Base-by-base conservation (phyloP, 2,113 vertebrate genomes). In the Narcine bancroftii region DNA sequence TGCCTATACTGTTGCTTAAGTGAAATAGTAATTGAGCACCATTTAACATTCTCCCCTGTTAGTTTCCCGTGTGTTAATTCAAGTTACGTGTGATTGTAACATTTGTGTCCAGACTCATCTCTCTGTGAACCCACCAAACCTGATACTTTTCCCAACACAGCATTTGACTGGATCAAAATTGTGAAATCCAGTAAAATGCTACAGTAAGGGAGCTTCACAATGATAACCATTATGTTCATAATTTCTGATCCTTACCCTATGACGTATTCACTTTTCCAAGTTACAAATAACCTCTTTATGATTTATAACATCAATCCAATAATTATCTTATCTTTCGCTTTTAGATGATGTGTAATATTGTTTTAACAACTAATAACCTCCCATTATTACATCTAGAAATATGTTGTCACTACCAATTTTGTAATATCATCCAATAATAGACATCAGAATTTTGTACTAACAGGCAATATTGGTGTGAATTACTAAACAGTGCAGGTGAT, bases 121-220 rank as follows among this genome's bases (percentile, higher is more conserved):
- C n/a, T n/a, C n/a, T n/a, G n/a, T n/a, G n/a, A n/a, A n/a, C n/a
- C n/a, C n/a, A n/a, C n/a, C n/a, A n/a, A n/a, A n/a, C n/a, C n/a
- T n/a, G n/a, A n/a, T n/a, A n/a, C n/a, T n/a, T n/a, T n/a, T n/a
- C n/a, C n/a, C n/a, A n/a, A n/a, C n/a, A n/a, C n/a, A n/a, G n/a
- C n/a, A n/a, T n/a, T n/a, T n/a, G n/a, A 89, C 87, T 65, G 92
- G 79, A 91, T 92, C n/a, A 45, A 92, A 94, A 93, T 79, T 93
- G 94, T 93, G 93, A 75, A 93, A 95, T 94, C 92, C 94, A 95
- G 93, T 93, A 93, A 93, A 93, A 83, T 85, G 76, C 33, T 60
- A 60, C 45, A 83, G 65, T n/a, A 36, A 39, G 85, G 92, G 63
- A 92, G 92, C 65, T 83, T 65, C 42, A 2, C 73, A 53, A 24